Percentiles rank a stretch among this genome's conserved stretches.
Conservation (phyloP, 2,113 vertebrate genomes). For the Caracal caracal region DNA sequence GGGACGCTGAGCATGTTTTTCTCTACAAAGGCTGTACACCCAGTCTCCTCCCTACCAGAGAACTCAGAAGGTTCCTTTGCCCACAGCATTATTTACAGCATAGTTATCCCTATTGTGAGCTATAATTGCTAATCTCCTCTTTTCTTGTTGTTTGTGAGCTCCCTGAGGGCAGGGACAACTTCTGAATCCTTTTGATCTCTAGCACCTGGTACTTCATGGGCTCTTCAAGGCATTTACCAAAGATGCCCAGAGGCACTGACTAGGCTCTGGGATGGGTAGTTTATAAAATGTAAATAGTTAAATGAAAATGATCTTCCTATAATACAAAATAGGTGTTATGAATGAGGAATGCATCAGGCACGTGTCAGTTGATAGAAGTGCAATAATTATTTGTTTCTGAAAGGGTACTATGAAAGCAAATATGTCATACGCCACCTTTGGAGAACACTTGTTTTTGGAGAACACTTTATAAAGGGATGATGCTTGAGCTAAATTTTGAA, state of each 20-base stretch:
- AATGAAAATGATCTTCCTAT: background rate
- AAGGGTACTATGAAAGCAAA: background rate
- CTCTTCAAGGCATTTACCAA: background rate
- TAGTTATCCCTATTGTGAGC: background rate
- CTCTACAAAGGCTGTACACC: background rate
- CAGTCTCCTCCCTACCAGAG: background rate
- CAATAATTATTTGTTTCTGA: constrained; percentile 5
- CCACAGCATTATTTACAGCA: background rate
- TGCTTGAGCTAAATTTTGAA: constrained; percentile 48
- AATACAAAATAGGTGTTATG: background rate
- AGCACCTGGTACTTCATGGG: background rate
- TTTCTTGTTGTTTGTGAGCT: constrained; percentile 21
- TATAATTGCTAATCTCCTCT: background rate
- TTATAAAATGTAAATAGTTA: background rate
- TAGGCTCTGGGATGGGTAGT: background rate
- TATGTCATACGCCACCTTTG: background rate
- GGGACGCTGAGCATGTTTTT: background rate
- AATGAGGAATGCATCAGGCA: background rate
- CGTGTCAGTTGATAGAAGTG: background rate
- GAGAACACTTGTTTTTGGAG: constrained; percentile 7
- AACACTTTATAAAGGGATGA: background rate
- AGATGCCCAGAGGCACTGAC: background rate
- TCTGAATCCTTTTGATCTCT: constrained; percentile 48
- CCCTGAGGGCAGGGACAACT: background rate
- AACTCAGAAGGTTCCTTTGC: background rate